Evolutionary conservation across 1,140 invertebrate species (phyloP).

Genomic region (Parasteatoda tepidariorum): DNA sequence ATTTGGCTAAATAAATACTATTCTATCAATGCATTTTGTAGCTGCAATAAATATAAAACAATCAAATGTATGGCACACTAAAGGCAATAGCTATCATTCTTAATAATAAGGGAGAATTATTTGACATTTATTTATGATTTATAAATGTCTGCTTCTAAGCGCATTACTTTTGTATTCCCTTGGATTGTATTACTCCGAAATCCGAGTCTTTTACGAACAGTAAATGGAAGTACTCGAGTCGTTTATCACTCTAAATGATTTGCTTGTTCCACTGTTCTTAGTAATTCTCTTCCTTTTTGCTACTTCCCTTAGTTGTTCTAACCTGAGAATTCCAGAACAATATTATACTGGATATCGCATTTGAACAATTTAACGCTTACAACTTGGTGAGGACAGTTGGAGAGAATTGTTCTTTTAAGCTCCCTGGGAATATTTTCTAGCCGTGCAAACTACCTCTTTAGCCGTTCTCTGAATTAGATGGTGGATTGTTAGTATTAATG

Average conservation of each 20-base stretch:
- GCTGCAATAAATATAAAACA: too few relatives aligned
- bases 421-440: background rate
- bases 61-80: too few relatives aligned
- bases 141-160: too few relatives aligned
- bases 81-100: too few relatives aligned
- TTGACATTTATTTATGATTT: too few relatives aligned
- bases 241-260: background rate
- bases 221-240: background rate
- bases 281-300: background rate
- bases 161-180: background rate
- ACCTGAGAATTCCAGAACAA: background rate
- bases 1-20: too few relatives aligned
- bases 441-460: background rate
- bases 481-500: too few relatives aligned
- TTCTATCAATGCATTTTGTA: too few relatives aligned
- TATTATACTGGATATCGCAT: background rate
- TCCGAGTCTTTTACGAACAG: background rate
- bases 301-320: background rate
- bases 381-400: background rate
- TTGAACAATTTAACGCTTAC: background rate
- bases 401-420: background rate
- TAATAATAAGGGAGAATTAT: too few relatives aligned
- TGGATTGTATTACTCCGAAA: background rate
- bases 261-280: background rate
- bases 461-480: background rate